These are phyloP conservation scores for Brenthis hecate DNA, from an alignment of 2,888 invertebrate genomes.

Conservation along the genomic window DNA sequence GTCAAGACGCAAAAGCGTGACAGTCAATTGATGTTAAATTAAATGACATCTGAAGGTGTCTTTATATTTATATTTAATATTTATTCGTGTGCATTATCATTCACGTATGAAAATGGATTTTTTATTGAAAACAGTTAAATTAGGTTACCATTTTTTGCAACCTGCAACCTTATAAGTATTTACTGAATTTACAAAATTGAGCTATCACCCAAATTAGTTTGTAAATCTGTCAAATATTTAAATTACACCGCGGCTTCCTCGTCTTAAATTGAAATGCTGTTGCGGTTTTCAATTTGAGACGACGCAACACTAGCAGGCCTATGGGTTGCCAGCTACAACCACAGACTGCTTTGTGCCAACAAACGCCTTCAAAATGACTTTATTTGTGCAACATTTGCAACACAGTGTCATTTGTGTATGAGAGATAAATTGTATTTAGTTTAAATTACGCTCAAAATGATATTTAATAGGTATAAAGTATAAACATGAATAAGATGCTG, in stretches of 20 bases:
- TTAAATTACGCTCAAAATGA: too few species aligned
- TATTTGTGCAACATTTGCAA: slow-evolving; percentile 27
- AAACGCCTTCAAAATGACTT: slow-evolving; percentile 23
- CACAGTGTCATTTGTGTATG: slow-evolving; percentile 20
- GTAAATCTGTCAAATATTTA: slow-evolving; percentile 67
- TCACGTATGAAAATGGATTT: too few species aligned
- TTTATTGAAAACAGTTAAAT: neutral
- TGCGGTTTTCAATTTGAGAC: slow-evolving; percentile 65
- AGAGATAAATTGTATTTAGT: too few species aligned
- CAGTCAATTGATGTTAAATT: too few species aligned
- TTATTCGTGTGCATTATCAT: too few species aligned
- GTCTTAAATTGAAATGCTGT: slow-evolving; percentile 60
- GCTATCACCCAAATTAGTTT: slow-evolving; percentile 29
- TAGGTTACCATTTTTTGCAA: slow-evolving; percentile 1
- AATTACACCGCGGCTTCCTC: slow-evolving; percentile 67
- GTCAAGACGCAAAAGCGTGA: too few species aligned
- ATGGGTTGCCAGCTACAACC: slow-evolving; percentile 35
- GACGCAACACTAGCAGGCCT: slow-evolving; percentile 47
- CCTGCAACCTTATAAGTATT: neutral
- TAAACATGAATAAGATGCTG: too few species aligned
- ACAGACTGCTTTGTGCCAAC: slow-evolving; percentile 37
- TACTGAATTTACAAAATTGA: slow-evolving; percentile 24
- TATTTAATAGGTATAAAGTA: too few species aligned
- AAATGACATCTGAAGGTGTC: too few species aligned
- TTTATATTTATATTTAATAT: too few species aligned